Percentiles rank a stretch among this genome's conserved stretches.
phyloP scores from a whole-genome alignment of 1,140 invertebrate species.

The Apocrypta bakeri region DNA sequence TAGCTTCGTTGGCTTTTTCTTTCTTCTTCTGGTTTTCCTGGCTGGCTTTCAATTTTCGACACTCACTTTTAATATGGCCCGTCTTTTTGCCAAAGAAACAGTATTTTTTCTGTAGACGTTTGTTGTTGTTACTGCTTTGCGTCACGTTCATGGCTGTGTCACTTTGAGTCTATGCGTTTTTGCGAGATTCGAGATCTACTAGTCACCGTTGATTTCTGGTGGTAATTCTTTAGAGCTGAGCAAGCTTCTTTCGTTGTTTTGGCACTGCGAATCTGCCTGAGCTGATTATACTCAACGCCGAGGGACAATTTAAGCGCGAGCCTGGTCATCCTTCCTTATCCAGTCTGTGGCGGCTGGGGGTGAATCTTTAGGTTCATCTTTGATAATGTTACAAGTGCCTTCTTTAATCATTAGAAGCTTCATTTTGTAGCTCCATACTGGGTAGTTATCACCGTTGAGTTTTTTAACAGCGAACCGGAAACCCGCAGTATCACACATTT shows the following conservation, averaged over 20 bases:
- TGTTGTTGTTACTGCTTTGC: background rate
- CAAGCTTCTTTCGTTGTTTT: slow-evolving; percentile 14
- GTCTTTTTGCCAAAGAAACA: slow-evolving; percentile 46
- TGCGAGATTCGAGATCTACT: background rate
- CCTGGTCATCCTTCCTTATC: slow-evolving; percentile 19
- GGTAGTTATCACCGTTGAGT: slow-evolving; percentile 50
- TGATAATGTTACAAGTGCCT: slow-evolving; percentile 50
- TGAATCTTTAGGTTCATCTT: slow-evolving; percentile 5
- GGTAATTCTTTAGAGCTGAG: background rate
- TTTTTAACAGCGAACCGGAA: slow-evolving; percentile 34
- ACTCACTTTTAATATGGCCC: slow-evolving; percentile 47
- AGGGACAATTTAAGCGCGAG: slow-evolving; percentile 21
- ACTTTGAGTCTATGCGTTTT: background rate
- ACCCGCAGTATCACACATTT: background rate
- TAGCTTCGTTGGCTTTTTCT: slow-evolving; percentile 7
- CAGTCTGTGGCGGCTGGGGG: background rate
- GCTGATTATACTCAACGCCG: slow-evolving; percentile 17
- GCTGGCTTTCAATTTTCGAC: background rate
- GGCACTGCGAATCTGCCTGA: slow-evolving; percentile 14
- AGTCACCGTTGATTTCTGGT: background rate
- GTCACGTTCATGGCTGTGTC: slow-evolving; percentile 30
- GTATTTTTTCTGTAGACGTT: background rate
- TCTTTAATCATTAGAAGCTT: slow-evolving; percentile 54
- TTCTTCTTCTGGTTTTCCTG: slow-evolving; percentile 40
- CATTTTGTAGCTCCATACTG: slow-evolving; percentile 53